Percentiles rank a stretch among this genome's conserved stretches.
Conservation (phyloP, 2,113 vertebrate species). For the Eudyptes chrysolophus region DNA sequence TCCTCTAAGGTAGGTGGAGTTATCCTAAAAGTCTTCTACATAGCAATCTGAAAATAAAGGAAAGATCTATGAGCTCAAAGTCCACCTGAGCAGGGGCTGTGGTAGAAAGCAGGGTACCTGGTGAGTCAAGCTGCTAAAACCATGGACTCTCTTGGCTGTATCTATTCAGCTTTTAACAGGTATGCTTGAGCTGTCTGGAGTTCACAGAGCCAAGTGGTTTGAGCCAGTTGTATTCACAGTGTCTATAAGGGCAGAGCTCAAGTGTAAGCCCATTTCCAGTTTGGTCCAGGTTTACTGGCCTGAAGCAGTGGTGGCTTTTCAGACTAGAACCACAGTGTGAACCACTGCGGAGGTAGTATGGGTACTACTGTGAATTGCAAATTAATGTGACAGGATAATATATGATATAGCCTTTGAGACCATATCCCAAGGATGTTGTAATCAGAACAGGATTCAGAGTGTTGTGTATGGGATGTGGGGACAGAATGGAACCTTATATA, state of each 20-base stretch:
- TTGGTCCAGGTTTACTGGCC: neutral
- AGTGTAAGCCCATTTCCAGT: neutral
- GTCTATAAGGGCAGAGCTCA: neutral
- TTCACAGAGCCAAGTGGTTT: neutral
- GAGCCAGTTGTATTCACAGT: neutral
- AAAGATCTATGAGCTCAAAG: neutral
- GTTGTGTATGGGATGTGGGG: neutral
- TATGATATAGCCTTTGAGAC: neutral
- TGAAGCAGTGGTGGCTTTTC: neutral
- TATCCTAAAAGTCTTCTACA: neutral
- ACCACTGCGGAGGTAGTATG: neutral
- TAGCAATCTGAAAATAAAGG: neutral
- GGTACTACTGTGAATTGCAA: neutral
- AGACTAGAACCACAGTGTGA: neutral
- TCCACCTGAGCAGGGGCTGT: neutral
- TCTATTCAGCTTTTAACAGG: neutral
- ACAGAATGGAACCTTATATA: neutral
- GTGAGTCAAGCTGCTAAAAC: neutral
- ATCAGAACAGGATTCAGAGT: neutral
- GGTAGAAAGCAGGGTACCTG: neutral
- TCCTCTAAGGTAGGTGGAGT: neutral
- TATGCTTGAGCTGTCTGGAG: neutral
- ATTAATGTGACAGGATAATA: neutral
- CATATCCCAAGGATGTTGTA: neutral
- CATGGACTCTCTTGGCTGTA: neutral